A percentile compares a stretch with the other conserved stretches of the same genome.
Conservation (phyloP, 23 tunicate species). For the Halocynthia aurantium region DNA sequence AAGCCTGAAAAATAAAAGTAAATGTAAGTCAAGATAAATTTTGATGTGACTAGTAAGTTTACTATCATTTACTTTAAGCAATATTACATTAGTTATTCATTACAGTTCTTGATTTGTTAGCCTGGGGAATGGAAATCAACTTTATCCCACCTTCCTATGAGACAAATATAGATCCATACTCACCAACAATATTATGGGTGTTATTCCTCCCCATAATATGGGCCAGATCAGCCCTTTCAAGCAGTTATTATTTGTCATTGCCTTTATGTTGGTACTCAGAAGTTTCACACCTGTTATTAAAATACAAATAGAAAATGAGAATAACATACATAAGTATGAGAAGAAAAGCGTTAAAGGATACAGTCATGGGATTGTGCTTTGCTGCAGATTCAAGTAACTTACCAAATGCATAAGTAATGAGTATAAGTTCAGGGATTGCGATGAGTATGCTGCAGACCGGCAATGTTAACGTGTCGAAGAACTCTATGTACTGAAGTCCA, state of each 20-base stretch:
- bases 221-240: slow-evolving; percentile 74
- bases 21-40: not conserved
- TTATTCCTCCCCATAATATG: slow-evolving; percentile 70
- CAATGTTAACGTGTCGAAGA: slow-evolving; percentile 59
- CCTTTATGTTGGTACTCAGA: slow-evolving; percentile 69
- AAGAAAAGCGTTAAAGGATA: too few relatives aligned
- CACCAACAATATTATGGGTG: slow-evolving; percentile 58
- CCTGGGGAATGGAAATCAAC: not conserved
- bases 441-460: slow-evolving; percentile 52
- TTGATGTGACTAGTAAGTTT: not conserved
- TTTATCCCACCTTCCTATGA: not conserved
- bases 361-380: too few relatives aligned
- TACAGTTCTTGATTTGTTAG: not conserved
- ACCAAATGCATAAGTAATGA: slow-evolving; percentile 71
- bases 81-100: too few relatives aligned
- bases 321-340: not conserved
- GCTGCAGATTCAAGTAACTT: slow-evolving; percentile 5
- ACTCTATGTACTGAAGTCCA: slow-evolving; percentile 59
- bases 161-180: slow-evolving; percentile 3
- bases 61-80: not conserved
- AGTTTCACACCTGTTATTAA: slow-evolving; percentile 47
- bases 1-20: slow-evolving; percentile 26
- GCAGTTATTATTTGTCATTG: slow-evolving; percentile 80
- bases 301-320: not conserved
- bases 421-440: slow-evolving; percentile 40